phyloP scores from a whole-genome alignment of 2,113 vertebrate genomes.

The Anhinga anhinga region DNA sequence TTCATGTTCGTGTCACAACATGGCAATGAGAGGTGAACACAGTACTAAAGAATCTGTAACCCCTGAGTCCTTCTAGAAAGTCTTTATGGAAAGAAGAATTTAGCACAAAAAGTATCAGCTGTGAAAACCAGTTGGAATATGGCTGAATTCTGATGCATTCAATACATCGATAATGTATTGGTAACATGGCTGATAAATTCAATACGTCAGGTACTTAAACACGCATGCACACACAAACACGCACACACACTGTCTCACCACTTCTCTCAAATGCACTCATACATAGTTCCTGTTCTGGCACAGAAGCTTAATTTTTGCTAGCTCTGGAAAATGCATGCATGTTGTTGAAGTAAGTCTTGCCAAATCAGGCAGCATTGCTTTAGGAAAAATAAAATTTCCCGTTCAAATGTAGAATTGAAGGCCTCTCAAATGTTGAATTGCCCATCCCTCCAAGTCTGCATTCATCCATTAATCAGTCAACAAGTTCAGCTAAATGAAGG shows the following conservation, averaged over 20 bases:
- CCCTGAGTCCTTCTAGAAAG: constrained; percentile 25
- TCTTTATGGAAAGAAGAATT: neutral
- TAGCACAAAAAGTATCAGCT: neutral
- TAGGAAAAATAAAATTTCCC: neutral
- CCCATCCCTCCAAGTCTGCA: neutral
- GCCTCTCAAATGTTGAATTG: neutral
- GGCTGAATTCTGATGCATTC: neutral
- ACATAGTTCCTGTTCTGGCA: neutral
- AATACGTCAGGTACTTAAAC: neutral
- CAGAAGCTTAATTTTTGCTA: neutral
- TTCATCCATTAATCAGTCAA: neutral
- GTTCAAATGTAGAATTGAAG: neutral
- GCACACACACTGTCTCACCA: neutral
- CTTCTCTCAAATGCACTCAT: neutral
- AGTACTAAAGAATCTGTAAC: neutral
- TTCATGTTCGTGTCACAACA: neutral
- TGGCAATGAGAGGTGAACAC: neutral
- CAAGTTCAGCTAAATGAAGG: neutral
- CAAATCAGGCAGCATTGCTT: neutral
- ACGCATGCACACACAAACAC: neutral
- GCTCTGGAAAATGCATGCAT: neutral
- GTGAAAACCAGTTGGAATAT: neutral
- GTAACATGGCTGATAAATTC: neutral
- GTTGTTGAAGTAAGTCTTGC: neutral
- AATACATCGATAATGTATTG: accelerated